These are phyloP conservation scores for Chaetodon auriga DNA, from an alignment of 2,113 vertebrate species.

Conservation along the genomic window DNA sequence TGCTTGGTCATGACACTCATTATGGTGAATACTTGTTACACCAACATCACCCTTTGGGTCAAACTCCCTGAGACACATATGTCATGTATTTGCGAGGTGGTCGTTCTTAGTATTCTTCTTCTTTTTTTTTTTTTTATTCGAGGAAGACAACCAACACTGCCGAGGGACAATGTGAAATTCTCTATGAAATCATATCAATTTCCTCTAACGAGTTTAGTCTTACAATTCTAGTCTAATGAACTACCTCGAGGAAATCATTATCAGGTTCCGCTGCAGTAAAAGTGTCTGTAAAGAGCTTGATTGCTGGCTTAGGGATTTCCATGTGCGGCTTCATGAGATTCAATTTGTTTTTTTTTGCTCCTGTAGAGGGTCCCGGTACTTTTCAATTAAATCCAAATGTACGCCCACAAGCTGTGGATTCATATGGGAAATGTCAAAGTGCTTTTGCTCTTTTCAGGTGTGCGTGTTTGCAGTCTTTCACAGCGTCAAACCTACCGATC, in stretches of 20 bases:
- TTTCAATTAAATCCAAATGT: neutral
- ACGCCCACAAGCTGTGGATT: neutral
- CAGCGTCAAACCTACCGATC: conserved; percentile 88
- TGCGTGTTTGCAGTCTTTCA: neutral
- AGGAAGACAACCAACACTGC: neutral
- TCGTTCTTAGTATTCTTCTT: neutral
- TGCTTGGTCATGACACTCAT: conserved; percentile 11
- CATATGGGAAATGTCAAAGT: neutral
- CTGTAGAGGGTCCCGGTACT: neutral
- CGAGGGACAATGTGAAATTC: neutral
- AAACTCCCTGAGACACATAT: neutral
- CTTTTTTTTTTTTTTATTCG: neutral
- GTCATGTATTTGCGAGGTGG: neutral
- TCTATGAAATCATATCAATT: conserved; percentile 19
- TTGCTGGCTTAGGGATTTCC: neutral
- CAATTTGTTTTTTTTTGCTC: conserved; percentile 11
- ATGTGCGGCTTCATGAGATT: conserved; percentile 11
- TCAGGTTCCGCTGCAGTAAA: conserved; percentile 24
- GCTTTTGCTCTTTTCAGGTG: neutral
- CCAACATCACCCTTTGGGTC: neutral
- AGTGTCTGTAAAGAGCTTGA: conserved; percentile 16
- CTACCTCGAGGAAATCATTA: conserved; percentile 36
- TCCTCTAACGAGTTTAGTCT: conserved; percentile 28
- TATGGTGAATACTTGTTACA: conserved; percentile 1
- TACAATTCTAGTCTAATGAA: conserved; percentile 9